phyloP scores from a whole-genome alignment of 2,888 invertebrate species.

The Diploptera punctata region DNA sequence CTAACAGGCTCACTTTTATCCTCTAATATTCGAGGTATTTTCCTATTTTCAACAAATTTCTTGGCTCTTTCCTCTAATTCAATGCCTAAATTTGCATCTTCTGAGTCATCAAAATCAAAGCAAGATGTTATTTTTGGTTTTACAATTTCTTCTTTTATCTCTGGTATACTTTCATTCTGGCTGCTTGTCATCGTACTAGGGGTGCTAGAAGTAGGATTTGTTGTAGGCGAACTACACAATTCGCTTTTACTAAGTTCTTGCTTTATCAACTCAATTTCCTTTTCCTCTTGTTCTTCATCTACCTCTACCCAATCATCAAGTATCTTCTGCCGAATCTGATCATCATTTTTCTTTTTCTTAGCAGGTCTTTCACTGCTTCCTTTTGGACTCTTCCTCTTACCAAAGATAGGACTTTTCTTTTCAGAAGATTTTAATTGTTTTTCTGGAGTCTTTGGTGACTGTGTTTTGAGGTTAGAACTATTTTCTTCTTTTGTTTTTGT shows the following conservation, averaged over 20 bases:
- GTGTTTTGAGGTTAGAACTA: constrained; percentile 4
- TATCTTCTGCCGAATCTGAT: constrained; percentile 71
- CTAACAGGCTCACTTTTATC: neutral
- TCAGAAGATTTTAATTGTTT: constrained; percentile 51
- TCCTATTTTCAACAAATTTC: constrained; percentile 60
- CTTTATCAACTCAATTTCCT: constrained; percentile 36
- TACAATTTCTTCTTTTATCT: neutral
- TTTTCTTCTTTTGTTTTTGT: constrained; percentile 25
- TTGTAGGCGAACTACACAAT: constrained; percentile 7
- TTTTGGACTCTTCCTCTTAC: constrained; percentile 51
- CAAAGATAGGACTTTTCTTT: constrained; percentile 40
- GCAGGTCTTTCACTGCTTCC: constrained; percentile 41
- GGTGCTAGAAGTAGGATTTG: neutral
- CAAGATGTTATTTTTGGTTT: constrained; percentile 61
- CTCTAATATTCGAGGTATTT: constrained; percentile 66
- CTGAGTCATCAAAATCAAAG: constrained; percentile 81
- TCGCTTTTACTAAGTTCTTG: constrained; percentile 49
- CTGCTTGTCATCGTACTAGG: neutral
- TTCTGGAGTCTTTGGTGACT: constrained; percentile 32
- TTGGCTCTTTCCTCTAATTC: constrained; percentile 50
- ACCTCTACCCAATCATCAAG: constrained; percentile 82
- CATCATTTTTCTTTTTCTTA: constrained; percentile 64
- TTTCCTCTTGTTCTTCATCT: constrained; percentile 56
- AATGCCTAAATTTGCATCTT: constrained; percentile 63
- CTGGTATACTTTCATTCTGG: neutral